These are phyloP conservation scores for Trichoplusia ni DNA, from an alignment of 1,140 invertebrate genomes.

Conservation along the genomic window DNA sequence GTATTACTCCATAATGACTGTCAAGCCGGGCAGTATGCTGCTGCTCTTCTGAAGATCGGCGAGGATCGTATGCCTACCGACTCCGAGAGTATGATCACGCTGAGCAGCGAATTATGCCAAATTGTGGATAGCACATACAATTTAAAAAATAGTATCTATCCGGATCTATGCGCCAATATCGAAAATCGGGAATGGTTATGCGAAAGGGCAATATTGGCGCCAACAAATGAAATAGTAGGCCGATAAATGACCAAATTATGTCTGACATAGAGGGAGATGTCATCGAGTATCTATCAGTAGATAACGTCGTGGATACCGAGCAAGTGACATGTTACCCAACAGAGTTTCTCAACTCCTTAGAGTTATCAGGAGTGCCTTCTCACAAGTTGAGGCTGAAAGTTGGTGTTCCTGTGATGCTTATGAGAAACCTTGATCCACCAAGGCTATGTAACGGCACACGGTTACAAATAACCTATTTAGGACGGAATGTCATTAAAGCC, in stretches of 20 bases:
- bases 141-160: conserved; percentile 44
- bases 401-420: conserved; percentile 32
- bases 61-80: conserved; percentile 41
- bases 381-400: conserved; percentile 37
- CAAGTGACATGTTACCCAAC: conserved; percentile 40
- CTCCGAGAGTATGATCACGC: conserved; percentile 41
- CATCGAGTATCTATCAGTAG: conserved; percentile 43
- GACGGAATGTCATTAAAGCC: conserved; percentile 55
- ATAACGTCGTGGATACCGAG: conserved; percentile 43
- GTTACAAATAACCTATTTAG: conserved; percentile 12
- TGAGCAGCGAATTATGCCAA: too few relatives aligned
- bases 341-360: conserved; percentile 44
- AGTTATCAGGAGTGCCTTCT: conserved; percentile 29
- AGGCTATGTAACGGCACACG: conserved; percentile 24
- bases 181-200: conserved; percentile 41
- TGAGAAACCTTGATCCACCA: conserved; percentile 21
- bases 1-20: conserved; percentile 46
- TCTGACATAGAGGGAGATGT: conserved; percentile 38
- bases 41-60: conserved; percentile 46
- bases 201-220: conserved; percentile 50
- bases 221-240: conserved; percentile 39
- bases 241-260: conserved; percentile 46
- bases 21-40: conserved; percentile 42
- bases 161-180: conserved; percentile 35
- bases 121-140: too few relatives aligned